Base-by-base conservation (phyloP, 2,888 invertebrate species). In the Stratiomys singularior region DNA sequence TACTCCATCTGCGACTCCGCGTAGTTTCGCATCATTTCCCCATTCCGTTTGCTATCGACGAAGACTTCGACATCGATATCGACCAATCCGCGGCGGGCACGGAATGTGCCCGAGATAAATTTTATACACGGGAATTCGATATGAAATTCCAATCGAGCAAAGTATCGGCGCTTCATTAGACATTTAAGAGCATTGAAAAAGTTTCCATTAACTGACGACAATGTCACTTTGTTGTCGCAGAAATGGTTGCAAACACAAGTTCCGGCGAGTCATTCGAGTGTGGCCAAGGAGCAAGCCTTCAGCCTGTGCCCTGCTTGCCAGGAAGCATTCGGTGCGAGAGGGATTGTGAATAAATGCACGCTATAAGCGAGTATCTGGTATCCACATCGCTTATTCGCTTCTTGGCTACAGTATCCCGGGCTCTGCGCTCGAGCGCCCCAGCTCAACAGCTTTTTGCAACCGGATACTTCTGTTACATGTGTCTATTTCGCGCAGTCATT, bases 401-500 rank as follows among this genome's bases (percentile, higher is more conserved):
- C 52, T 77, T 52, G 63, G 77, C 52, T 72, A 72, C 72, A 58
- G 72, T 71, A 71, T 52, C 52, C 64, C 56, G 72, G 21, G 30
- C 72, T 23, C 71, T 1, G 71, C 25, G 28, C 64, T 52, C 7
- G 52, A 18, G 15, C 52, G 4, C 52, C 52, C 4, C 37, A 18
- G 52, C 52, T 52, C 15, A 5, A 44, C 72, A 72, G 77, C 76
- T 77, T 79, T 79, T 76, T 77, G 79, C 76, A 76, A 78, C 76
- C 76, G 30, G 76, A 77, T 79, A 77, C 64, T 60, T 64, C 78
- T 77, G 78, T 78, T 79, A 80, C 80, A 77, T 78, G 76, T 77
- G 79, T 80, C 78, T 78, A 78, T 79, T 79, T 80, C 79, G 80
- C 79, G 80, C 79, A 77, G 79, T 72, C 69, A 80, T 77, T 63